Evolutionary conservation across 2,113 vertebrate genomes (phyloP).

Genomic region (Pipra filicauda): DNA sequence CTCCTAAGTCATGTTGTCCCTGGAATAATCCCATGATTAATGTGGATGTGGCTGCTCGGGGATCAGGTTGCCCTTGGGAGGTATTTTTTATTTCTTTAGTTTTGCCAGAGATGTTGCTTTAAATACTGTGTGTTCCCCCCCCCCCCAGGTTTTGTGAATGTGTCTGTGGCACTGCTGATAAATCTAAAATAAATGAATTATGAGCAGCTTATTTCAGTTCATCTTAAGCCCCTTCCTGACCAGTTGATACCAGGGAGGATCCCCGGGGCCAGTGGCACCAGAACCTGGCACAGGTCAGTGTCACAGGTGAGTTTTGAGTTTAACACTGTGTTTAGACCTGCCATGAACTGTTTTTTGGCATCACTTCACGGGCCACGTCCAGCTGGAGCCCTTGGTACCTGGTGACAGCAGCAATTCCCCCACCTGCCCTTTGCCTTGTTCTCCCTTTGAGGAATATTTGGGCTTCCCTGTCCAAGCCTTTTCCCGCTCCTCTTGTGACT

Average conservation of each 20-base stretch:
- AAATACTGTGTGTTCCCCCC: too few relatives aligned
- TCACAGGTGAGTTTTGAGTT: neutral
- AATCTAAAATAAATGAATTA: too few relatives aligned
- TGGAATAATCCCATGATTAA: accelerated
- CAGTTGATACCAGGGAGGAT: neutral
- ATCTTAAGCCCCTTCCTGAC: neutral
- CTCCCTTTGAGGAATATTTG: neutral
- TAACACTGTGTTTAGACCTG: neutral
- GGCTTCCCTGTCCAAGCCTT: neutral
- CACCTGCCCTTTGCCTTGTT: neutral
- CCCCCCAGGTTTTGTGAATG: too few relatives aligned
- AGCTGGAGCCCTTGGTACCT: neutral
- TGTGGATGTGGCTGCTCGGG: neutral
- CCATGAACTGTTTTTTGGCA: accelerated
- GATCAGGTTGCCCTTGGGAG: neutral
- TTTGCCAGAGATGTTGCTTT: too few relatives aligned
- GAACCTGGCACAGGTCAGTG: accelerated
- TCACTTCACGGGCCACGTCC: too few relatives aligned
- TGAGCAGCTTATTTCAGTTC: neutral
- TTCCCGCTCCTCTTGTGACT: neutral
- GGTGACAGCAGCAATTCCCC: neutral
- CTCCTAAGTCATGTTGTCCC: neutral
- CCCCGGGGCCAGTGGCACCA: neutral
- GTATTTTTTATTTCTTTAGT: too few relatives aligned
- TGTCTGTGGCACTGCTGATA: too few relatives aligned